Conservation (phyloP, 2,113 vertebrate species). For the Lasiurus cinereus region DNA sequence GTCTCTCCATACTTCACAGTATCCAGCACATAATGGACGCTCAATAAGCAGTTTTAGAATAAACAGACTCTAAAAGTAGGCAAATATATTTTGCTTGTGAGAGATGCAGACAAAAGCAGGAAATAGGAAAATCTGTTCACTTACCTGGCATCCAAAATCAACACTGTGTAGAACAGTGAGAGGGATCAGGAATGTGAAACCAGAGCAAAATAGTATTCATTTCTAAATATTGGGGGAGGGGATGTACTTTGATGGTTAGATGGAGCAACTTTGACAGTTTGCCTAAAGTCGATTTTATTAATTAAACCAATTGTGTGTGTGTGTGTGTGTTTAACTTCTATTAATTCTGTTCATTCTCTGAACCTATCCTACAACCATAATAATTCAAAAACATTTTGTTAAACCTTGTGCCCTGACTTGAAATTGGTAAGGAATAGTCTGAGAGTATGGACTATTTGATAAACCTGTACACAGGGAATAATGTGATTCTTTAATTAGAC, state of each 20-base stretch:
- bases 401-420: background rate
- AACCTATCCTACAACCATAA: background rate
- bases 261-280: background rate
- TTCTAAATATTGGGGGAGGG: background rate
- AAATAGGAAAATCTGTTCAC: background rate
- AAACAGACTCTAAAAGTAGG: background rate
- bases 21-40: background rate
- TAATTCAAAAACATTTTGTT: background rate
- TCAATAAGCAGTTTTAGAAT: background rate
- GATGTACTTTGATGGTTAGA: background rate
- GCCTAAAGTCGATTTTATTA: background rate
- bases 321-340: background rate
- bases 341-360: background rate
- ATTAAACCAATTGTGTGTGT: background rate
- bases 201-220: background rate
- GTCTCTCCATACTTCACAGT: background rate
- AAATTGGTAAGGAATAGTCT: background rate
- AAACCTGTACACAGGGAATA: background rate
- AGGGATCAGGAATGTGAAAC: background rate
- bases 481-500: background rate
- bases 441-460: background rate
- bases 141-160: background rate
- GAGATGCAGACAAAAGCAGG: background rate
- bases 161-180: background rate
- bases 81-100: background rate